phyloP scores from a whole-genome alignment of 1,140 invertebrate genomes.

The Drosophila funebris region DNA sequence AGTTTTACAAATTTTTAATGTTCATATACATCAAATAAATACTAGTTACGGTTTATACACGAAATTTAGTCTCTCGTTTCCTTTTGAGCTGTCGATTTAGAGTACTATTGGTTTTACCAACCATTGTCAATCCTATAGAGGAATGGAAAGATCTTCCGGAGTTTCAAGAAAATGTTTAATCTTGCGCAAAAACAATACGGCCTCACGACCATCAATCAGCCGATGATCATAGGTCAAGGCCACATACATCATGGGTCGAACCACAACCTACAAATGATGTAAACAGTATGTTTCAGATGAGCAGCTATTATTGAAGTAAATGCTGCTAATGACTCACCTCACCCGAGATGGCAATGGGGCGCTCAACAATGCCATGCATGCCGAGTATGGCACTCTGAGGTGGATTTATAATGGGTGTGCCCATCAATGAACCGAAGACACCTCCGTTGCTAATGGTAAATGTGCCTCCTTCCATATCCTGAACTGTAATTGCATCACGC shows the following conservation, averaged over 20 bases:
- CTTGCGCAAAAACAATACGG: conserved; percentile 97
- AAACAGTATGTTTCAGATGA: background rate
- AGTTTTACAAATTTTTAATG: background rate
- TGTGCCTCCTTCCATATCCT: conserved; percentile 99
- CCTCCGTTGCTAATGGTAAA: conserved; percentile 99
- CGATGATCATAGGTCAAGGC: conserved; percentile 99
- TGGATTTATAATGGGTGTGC: conserved; percentile 99
- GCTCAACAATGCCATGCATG: conserved; percentile 98
- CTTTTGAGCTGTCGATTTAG: background rate
- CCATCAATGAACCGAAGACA: conserved; percentile 98
- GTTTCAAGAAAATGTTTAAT: conserved; percentile 98
- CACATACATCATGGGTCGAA: conserved; percentile 99
- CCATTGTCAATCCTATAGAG: background rate
- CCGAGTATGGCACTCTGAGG: conserved; percentile 99
- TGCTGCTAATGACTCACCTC: conserved; percentile 87
- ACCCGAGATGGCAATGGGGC: conserved; percentile 97
- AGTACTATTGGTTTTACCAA: background rate
- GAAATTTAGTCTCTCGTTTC: conserved; percentile 10
- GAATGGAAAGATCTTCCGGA: conserved; percentile 84
- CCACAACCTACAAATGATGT: conserved; percentile 89
- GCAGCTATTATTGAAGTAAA: no score
- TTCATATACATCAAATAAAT: background rate
- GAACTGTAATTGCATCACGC: conserved; percentile 94
- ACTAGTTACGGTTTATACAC: background rate
- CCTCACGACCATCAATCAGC: conserved; percentile 99